Conservation (phyloP, 2,888 invertebrate species). For the Plemyria rubiginata region DNA sequence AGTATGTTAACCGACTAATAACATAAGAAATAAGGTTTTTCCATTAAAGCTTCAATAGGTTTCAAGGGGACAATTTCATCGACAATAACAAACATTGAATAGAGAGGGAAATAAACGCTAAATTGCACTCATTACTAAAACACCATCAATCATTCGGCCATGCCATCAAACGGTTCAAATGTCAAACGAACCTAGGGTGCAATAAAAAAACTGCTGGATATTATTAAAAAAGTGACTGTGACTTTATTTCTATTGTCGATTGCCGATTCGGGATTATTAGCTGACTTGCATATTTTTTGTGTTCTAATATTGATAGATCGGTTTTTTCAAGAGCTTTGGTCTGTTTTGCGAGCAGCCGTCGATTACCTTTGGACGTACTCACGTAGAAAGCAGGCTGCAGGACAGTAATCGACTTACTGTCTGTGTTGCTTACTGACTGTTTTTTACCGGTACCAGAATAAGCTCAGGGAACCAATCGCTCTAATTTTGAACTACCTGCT, state of each 20-base stretch:
- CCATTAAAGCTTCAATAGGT: constrained; percentile 19
- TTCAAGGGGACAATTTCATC: constrained; percentile 52
- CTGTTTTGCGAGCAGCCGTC: constrained; percentile 68
- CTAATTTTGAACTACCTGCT: no score
- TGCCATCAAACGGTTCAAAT: constrained; percentile 84
- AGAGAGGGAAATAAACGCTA: constrained; percentile 77
- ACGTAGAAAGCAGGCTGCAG: not conserved
- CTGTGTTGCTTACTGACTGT: no score
- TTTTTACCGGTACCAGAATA: not conserved
- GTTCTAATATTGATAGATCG: constrained; percentile 85
- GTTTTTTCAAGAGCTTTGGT: constrained; percentile 74
- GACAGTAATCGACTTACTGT: not conserved
- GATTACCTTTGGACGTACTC: constrained; percentile 55
- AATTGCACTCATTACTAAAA: constrained; percentile 83
- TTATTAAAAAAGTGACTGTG: constrained; percentile 85
- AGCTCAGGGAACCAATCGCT: not conserved
- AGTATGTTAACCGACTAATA: not conserved
- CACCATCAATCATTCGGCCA: constrained; percentile 79
- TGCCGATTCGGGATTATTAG: constrained; percentile 84
- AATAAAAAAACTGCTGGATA: constrained; percentile 78
- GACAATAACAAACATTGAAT: constrained; percentile 74
- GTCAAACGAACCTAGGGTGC: constrained; percentile 84
- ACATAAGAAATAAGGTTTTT: constrained; percentile 3
- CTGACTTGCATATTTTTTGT: constrained; percentile 85
- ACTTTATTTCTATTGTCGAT: constrained; percentile 85